phyloP scores from a whole-genome alignment of 2,888 invertebrate species.

The Seira sanloemensis region DNA sequence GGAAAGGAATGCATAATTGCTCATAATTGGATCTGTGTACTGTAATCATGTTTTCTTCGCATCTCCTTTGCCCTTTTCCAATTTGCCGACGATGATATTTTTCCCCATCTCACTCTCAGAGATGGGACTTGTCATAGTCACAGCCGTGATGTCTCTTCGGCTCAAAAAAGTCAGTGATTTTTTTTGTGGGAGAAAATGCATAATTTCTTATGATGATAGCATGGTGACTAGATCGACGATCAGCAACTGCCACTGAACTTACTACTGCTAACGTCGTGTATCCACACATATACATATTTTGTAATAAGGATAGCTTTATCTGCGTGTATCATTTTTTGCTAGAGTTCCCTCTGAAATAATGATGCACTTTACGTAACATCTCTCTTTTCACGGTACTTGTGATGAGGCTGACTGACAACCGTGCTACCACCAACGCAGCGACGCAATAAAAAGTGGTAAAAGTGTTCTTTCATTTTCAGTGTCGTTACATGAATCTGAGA shows the following conservation, averaged over 20 bases:
- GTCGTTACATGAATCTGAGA: no score
- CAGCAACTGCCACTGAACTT: not conserved
- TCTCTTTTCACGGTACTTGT: not conserved
- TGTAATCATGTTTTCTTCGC: slow-evolving; percentile 73
- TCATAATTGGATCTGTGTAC: slow-evolving; percentile 74
- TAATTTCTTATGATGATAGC: not conserved
- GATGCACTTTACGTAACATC: not conserved
- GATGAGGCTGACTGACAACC: not conserved
- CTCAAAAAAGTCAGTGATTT: not conserved
- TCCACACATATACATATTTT: no score
- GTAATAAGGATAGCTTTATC: no score
- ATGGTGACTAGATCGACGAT: not conserved
- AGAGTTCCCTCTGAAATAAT: no score
- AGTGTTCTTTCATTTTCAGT: no score
- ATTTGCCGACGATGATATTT: slow-evolving; percentile 68
- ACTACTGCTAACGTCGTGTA: no score
- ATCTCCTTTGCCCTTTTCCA: slow-evolving; percentile 72
- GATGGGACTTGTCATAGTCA: not conserved
- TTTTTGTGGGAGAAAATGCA: not conserved
- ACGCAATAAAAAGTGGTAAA: not conserved
- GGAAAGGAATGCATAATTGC: slow-evolving; percentile 73
- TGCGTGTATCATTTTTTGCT: no score
- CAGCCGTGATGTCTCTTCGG: not conserved
- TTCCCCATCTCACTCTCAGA: not conserved
- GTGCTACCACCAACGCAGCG: not conserved